These are phyloP conservation scores for Ptilorrhoa leucosticta DNA, from an alignment of 2,113 vertebrate species.

Conservation along the genomic window DNA sequence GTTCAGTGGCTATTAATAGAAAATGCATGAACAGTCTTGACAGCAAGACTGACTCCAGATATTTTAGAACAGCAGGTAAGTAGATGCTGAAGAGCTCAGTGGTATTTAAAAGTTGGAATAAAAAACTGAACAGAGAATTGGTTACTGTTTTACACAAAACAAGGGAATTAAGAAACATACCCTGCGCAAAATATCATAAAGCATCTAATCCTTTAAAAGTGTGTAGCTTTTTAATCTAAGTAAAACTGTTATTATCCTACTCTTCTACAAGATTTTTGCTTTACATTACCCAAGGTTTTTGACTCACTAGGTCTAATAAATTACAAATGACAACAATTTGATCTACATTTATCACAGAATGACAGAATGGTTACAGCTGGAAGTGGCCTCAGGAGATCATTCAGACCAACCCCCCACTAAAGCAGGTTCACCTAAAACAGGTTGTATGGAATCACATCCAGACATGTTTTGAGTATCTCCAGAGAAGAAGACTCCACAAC, in stretches of 20 bases:
- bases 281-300: not conserved
- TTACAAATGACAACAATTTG: not conserved
- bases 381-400: not conserved
- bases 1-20: not conserved
- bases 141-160: not conserved
- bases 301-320: not conserved
- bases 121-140: not conserved
- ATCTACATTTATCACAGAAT: not conserved
- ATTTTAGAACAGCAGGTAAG: not conserved
- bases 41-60: not conserved
- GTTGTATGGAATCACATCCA: not conserved
- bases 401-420: not conserved
- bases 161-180: not conserved
- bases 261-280: not conserved
- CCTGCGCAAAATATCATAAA: not conserved
- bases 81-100: not conserved
- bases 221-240: not conserved
- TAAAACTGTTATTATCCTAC: not conserved
- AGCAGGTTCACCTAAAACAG: not conserved
- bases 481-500: not conserved
- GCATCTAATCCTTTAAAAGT: not conserved
- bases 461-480: not conserved
- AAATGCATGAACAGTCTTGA: not conserved
- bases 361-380: not conserved
- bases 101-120: not conserved